Evolutionary conservation across 2,797 vertebrate species (phyloP).

Genomic region (Hyperoplus immaculatus): DNA sequence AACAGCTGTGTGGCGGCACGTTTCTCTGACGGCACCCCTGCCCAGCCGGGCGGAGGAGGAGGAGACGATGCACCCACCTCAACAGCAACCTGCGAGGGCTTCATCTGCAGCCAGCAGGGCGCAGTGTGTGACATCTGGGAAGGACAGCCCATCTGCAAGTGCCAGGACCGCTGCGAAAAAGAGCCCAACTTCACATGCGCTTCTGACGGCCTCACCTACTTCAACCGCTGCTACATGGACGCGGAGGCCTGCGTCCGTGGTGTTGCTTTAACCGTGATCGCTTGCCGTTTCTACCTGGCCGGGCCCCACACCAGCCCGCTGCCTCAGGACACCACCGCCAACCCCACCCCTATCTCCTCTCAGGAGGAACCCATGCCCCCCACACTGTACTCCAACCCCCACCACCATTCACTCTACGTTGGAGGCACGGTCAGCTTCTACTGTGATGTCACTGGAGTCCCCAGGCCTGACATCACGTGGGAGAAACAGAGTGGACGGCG

Average conservation of each 20-base stretch:
- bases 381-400: slow-evolving; percentile 92
- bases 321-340: slow-evolving; percentile 89
- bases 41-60: slow-evolving; percentile 62
- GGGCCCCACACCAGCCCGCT: slow-evolving; percentile 90
- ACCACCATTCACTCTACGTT: slow-evolving; percentile 89
- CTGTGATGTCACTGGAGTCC: slow-evolving; percentile 92
- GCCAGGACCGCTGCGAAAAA: slow-evolving; percentile 95
- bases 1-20: slow-evolving; percentile 95
- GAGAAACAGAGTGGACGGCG: slow-evolving; percentile 93
- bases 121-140: slow-evolving; percentile 97
- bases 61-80: slow-evolving; percentile 30
- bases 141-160: slow-evolving; percentile 95
- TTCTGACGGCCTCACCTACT: slow-evolving; percentile 97
- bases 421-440: slow-evolving; percentile 95
- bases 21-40: slow-evolving; percentile 86
- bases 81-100: slow-evolving; percentile 90
- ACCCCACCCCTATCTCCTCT: slow-evolving; percentile 86
- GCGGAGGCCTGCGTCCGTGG: slow-evolving; percentile 94
- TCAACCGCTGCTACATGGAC: slow-evolving; percentile 99
- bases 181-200: slow-evolving; percentile 98
- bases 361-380: slow-evolving; percentile 86
- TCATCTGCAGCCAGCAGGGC: slow-evolving; percentile 94
- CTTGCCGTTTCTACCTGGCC: slow-evolving; percentile 93
- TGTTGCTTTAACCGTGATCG: slow-evolving; percentile 88
- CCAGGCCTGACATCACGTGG: slow-evolving; percentile 94